Base-by-base conservation (phyloP, 1,140 invertebrate species). In the Drosophila triauraria region DNA sequence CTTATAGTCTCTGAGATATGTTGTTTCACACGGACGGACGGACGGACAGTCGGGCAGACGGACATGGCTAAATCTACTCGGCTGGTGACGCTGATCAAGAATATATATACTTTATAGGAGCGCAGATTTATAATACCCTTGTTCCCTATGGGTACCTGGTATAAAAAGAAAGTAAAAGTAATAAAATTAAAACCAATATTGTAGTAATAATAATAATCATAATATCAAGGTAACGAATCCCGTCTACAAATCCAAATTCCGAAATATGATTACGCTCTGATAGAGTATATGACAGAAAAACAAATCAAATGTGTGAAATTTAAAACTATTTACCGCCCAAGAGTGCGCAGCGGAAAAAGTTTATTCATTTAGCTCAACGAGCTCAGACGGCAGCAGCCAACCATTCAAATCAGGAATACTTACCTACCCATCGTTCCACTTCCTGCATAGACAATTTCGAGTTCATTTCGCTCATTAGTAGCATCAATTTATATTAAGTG, bases 291-390 rank as follows among this genome's bases (percentile, higher is more conserved):
- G 35, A 44, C 50, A 59, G 35, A 54, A 82, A 88, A 82, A 69
- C 77, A 88, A 88, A 88, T 88, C 84, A 88, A 88, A 88, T 88
- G 84, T 88, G 84, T 84, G 84, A 88, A 88, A 80, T 88, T 88
- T 81, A 88, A 88, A 85, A 88, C 84, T 88, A 88, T 88, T 88
- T 88, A 88, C 84, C 84, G 78, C 84, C 84, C 72, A 83, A 87
- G 69, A 81, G 84, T 88, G 75, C 83, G 84, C 84, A 81, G 56
- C 65, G 85, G 74, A 88, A 88, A 87, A 88, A 88, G 80, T 88
- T 88, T 88, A 88, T 88, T 88, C 80, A 88, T 88, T 88, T 88
- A 88, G 80, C 82, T 84, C 72, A 88, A 78, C 80, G 83, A 80
- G 83, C 71, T 61, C 80, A 87, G 83, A 82, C 75, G 76, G 71